Conservation (phyloP, 2,888 invertebrate species). For the Epistrophe grossulariae region DNA sequence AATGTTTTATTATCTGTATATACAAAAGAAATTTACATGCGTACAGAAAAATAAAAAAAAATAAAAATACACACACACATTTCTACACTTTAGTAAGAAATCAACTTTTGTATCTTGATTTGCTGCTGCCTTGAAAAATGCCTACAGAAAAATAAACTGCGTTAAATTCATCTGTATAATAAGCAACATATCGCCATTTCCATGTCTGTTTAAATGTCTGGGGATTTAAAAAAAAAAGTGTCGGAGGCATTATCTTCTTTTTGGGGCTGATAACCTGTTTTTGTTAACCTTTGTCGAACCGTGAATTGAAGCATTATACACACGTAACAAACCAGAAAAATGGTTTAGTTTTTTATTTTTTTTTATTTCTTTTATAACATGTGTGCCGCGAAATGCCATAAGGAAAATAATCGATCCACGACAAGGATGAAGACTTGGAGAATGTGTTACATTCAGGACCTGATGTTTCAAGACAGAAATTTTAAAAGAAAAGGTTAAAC, state of each 20-base stretch:
- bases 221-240: conserved; percentile 8
- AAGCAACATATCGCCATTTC: not conserved
- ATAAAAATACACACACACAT: too few relatives aligned
- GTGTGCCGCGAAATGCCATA: not conserved
- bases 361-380: not conserved
- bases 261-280: not conserved
- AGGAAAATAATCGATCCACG: conserved; percentile 4
- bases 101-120: conserved; percentile 31
- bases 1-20: conserved; percentile 14
- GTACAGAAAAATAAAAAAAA: not conserved
- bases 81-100: not conserved
- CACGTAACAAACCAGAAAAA: conserved; percentile 34
- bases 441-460: not conserved
- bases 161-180: not conserved
- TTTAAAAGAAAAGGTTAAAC: not conserved
- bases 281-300: conserved; percentile 24
- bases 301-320: conserved; percentile 30
- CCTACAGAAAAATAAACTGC: conserved; percentile 9
- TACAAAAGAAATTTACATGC: not conserved
- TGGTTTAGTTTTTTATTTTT: not conserved
- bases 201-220: conserved; percentile 29
- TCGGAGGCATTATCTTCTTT: conserved; percentile 14
- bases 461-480: not conserved
- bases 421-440: not conserved
- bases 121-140: conserved; percentile 12